Conservation (phyloP, 2,797 vertebrate species). For the Pipistrellus pygmaeus region DNA sequence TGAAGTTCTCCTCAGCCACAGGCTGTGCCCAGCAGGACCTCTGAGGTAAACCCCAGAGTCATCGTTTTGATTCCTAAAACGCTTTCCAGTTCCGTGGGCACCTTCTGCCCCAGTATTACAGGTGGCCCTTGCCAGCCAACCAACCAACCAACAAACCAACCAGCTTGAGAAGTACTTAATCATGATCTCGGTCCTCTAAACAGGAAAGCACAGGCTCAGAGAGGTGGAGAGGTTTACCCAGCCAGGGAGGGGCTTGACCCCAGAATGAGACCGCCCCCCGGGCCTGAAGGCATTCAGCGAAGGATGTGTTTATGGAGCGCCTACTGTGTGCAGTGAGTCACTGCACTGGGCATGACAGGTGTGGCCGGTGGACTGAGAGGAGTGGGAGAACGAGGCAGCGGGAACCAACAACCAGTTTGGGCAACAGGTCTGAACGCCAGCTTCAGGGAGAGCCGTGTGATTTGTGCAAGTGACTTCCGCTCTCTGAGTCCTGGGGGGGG, state of each 20-base stretch:
- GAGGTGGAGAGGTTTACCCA: neutral
- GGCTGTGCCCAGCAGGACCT: neutral
- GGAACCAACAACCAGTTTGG: neutral
- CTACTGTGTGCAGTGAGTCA: neutral
- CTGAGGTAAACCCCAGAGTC: neutral
- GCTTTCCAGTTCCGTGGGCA: no score
- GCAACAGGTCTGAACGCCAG: accelerated
- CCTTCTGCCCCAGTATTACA: neutral
- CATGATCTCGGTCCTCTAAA: neutral
- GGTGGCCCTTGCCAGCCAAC: neutral
- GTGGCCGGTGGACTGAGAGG: accelerated
- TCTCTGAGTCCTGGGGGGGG: neutral
- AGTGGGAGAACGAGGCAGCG: accelerated
- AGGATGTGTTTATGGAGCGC: neutral
- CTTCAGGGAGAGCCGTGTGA: neutral
- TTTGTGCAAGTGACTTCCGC: neutral
- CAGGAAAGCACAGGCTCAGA: neutral
- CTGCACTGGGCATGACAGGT: neutral
- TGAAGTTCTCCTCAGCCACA: neutral
- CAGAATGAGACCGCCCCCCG: neutral
- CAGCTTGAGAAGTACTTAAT: neutral
- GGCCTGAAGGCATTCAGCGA: no score
- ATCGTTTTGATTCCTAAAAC: accelerated
- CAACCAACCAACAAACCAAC: neutral
- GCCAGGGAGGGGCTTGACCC: neutral